Evolutionary conservation across 2,113 vertebrate species (phyloP).

Genomic region (Dicrurus megarhynchus): DNA sequence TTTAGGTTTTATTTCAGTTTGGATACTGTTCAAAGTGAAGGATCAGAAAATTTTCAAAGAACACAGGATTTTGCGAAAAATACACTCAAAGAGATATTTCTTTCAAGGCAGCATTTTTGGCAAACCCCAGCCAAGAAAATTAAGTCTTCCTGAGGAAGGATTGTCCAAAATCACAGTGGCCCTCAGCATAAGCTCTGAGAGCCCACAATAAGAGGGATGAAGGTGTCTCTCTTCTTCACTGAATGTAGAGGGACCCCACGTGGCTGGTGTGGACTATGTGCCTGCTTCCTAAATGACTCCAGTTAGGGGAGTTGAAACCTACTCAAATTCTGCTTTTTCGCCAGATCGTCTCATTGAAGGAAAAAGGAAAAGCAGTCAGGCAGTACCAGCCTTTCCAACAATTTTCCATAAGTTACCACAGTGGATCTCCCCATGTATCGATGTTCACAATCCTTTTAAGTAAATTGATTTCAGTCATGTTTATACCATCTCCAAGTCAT

Average conservation of each 20-base stretch:
- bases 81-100: neutral
- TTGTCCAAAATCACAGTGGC: neutral
- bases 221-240: constrained; percentile 12
- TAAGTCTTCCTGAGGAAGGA: neutral
- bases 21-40: neutral
- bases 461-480: neutral
- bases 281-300: neutral
- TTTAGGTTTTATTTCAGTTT: neutral
- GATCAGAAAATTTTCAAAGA: neutral
- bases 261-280: constrained; percentile 19
- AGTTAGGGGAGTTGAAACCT: neutral
- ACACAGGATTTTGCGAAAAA: neutral
- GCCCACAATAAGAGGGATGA: neutral
- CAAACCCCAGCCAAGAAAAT: neutral
- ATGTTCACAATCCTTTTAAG: neutral
- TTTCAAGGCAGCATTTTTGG: neutral
- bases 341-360: neutral
- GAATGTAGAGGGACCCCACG: constrained; percentile 56
- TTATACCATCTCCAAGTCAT: neutral
- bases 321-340: neutral
- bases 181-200: neutral
- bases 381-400: neutral
- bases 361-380: neutral
- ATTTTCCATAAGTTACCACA: neutral
- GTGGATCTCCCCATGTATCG: neutral